Evolutionary conservation across 1,140 invertebrate species (phyloP).

Genomic region (Nephotettix cincticeps): DNA sequence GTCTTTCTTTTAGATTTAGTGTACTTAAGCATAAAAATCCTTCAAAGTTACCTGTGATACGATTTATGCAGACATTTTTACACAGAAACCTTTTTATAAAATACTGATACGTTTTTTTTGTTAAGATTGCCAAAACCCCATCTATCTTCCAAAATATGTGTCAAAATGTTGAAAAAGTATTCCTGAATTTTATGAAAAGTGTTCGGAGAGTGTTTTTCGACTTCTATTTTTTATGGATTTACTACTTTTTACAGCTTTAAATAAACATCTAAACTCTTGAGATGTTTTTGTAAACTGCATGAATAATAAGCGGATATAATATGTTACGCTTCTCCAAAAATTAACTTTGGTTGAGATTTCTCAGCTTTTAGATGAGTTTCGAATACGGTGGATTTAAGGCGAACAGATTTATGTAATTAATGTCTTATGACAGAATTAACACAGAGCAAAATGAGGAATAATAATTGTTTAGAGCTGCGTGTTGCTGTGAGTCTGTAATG

Average conservation of each 20-base stretch:
- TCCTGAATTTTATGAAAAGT: constrained; percentile 2
- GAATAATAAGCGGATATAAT: neutral
- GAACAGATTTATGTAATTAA: neutral
- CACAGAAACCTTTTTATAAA: neutral
- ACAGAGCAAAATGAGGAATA: neutral
- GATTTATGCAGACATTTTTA: neutral
- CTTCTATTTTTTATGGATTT: constrained; percentile 11
- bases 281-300: neutral
- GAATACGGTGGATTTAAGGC: neutral
- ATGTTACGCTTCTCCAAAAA: neutral
- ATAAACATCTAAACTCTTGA: neutral
- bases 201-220: constrained; percentile 1
- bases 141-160: neutral
- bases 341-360: neutral
- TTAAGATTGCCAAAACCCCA: neutral
- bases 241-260: constrained; percentile 11
- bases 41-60: constrained; percentile 8
- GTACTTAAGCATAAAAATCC: neutral
- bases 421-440: neutral
- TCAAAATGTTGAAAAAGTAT: neutral
- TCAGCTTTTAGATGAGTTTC: neutral
- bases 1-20: neutral
- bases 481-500: neutral
- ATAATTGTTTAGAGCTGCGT: neutral
- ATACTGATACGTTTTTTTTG: neutral